Evolutionary conservation across 64 coral and sea anemone genomes (phyloP), one percentile per base, ranked within the genome.

Genomic region (Trachythela sp.): DNA sequence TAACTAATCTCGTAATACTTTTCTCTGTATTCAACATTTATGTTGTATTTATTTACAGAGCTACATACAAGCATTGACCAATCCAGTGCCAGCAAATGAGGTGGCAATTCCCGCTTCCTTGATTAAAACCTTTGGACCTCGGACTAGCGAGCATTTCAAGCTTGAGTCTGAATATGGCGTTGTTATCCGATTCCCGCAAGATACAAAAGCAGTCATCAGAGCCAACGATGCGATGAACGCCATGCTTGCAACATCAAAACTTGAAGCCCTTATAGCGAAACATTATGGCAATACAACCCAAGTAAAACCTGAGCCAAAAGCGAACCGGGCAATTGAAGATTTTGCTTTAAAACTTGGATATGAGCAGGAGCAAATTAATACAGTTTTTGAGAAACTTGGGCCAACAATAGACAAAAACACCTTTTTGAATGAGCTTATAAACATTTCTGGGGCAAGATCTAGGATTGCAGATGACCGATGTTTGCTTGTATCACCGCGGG

Each of bases 281-380:
- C 56, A n/a, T 20, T n/a, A n/a, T n/a, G n/a, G n/a, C n/a, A n/a
- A n/a, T n/a, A n/a, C n/a, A n/a, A n/a, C n/a, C n/a, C n/a, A n/a
- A n/a, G n/a, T n/a, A n/a, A n/a, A n/a, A n/a, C 56, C 75, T 39
- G 27, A 37, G 35, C 11, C 27, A 85, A 51, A 91, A 24, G 86
- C 86, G 5, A 91, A 95, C 24, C 93, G 93, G 11, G 85, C 87
- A 10, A 77, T 99, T 50, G 88, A 92, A 48, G 96, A 99, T 37
- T 99, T 99, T 93, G 96, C 96, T 2, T 75, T 94, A 29, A 99
- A 99, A 86, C 91, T 99, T 1, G 96, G 96, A 5, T 99, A 99
- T 86, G 91, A 94, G 13, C 84, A 99, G 60, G 84, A 93, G 34
- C 91, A 93, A 30, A 99, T 99, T 64, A 48, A 94, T 56, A 59